phyloP scores from a whole-genome alignment of 2,888 invertebrate genomes.

The Frankliniella intonsa region DNA sequence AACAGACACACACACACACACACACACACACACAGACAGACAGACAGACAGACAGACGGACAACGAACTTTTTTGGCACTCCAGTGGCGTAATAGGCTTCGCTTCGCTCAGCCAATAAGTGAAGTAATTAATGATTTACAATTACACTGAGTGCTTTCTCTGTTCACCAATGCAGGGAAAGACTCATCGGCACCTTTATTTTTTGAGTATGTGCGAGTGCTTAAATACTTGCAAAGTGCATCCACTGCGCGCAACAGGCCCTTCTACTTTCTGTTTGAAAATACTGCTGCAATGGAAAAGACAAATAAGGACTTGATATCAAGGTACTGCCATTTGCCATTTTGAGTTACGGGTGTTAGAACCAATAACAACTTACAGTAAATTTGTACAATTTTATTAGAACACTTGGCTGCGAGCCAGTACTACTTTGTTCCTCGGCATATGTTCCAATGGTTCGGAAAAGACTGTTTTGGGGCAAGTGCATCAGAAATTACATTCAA shows the following conservation, averaged over 20 bases:
- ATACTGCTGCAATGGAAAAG: not conserved
- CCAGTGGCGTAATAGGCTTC: too few relatives aligned
- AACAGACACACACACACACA: too few relatives aligned
- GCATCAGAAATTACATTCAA: too few relatives aligned
- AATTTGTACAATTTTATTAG: not conserved
- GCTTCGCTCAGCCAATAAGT: too few relatives aligned
- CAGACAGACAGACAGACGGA: too few relatives aligned
- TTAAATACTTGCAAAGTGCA: not conserved
- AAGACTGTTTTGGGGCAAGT: not conserved
- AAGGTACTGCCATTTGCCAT: too few relatives aligned
- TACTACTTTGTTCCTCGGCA: not conserved
- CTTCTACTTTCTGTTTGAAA: not conserved
- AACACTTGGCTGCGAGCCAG: not conserved
- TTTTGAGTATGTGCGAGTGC: not conserved
- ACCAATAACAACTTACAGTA: not conserved
- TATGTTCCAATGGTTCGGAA: not conserved
- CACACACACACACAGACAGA: too few relatives aligned
- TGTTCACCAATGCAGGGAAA: too few relatives aligned
- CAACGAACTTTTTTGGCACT: too few relatives aligned
- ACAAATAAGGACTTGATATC: not conserved
- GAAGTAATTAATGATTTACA: too few relatives aligned
- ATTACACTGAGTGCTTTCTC: too few relatives aligned
- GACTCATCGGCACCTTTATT: not conserved
- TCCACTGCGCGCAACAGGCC: not conserved
- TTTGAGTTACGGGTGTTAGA: too few relatives aligned